phyloP scores from a whole-genome alignment of 92 coral and sea anemone species.

The Epizoanthus scotinus region DNA sequence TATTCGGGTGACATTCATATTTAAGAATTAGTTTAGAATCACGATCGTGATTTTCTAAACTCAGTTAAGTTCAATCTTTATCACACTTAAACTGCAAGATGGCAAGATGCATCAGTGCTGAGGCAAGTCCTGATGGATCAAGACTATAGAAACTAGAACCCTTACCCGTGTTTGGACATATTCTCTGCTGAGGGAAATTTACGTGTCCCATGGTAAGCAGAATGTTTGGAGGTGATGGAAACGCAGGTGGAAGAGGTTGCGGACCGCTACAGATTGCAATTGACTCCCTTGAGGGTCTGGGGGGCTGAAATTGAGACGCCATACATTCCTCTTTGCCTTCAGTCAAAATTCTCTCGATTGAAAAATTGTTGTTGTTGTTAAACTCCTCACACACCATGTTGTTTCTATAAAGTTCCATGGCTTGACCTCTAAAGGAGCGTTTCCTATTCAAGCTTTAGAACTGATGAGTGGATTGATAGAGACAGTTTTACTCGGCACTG shows the following conservation, averaged over 20 bases:
- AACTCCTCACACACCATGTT: conserved; percentile 7
- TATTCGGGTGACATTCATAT: too few relatives aligned
- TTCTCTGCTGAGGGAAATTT: conserved; percentile 20
- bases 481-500: not conserved
- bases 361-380: not conserved
- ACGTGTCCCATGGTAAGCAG: conserved; percentile 23
- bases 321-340: not conserved
- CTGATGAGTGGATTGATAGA: not conserved
- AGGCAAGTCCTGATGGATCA: too few relatives aligned
- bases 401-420: conserved; percentile 23
- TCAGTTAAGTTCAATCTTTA: too few relatives aligned
- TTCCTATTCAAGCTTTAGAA: not conserved
- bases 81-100: too few relatives aligned
- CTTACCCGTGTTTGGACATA: conserved; percentile 32
- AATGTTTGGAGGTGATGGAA: conserved; percentile 28
- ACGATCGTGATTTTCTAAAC: too few relatives aligned
- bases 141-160: too few relatives aligned
- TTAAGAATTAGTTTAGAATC: too few relatives aligned
- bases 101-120: too few relatives aligned
- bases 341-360: not conserved
- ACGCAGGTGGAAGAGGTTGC: conserved; percentile 1
- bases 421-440: not conserved
- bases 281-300: conserved; percentile 22
- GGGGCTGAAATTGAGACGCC: conserved; percentile 12
- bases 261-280: conserved; percentile 4